phyloP scores from a whole-genome alignment of 2,797 vertebrate species.

The Parauchenoglanis punctatus region DNA sequence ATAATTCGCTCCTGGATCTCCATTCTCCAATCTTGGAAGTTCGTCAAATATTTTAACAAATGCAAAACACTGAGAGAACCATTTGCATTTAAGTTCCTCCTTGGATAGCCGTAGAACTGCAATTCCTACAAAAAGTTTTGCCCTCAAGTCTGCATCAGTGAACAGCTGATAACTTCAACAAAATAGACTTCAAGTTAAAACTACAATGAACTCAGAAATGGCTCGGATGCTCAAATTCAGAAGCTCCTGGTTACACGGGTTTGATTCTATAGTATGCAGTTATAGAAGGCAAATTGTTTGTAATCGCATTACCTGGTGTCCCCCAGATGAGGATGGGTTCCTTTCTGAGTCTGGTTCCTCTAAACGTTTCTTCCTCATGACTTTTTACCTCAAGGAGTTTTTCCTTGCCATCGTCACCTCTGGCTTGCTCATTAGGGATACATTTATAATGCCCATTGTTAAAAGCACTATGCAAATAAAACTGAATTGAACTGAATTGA shows the following conservation, averaged over 20 bases:
- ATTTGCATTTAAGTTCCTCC: neutral
- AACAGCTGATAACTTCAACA: neutral
- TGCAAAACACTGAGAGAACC: neutral
- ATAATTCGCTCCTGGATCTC: neutral
- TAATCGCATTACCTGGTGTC: too few relatives aligned
- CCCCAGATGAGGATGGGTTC: too few relatives aligned
- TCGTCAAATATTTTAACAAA: neutral
- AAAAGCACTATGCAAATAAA: too few relatives aligned
- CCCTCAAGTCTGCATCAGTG: neutral
- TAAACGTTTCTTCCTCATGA: too few relatives aligned
- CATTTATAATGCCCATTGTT: neutral
- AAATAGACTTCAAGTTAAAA: neutral
- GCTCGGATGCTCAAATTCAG: neutral
- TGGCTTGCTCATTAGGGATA: neutral
- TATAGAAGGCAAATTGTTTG: too few relatives aligned
- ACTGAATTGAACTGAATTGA: neutral
- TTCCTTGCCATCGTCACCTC: too few relatives aligned
- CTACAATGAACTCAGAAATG: neutral
- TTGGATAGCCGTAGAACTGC: neutral
- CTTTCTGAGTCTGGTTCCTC: too few relatives aligned
- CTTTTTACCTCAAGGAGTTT: too few relatives aligned
- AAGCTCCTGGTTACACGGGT: neutral
- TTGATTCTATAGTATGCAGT: too few relatives aligned
- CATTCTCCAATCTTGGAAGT: neutral
- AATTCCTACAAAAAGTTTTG: neutral